Base-by-base conservation (phyloP, 1,140 invertebrate genomes). In the Hormaphis cornu region DNA sequence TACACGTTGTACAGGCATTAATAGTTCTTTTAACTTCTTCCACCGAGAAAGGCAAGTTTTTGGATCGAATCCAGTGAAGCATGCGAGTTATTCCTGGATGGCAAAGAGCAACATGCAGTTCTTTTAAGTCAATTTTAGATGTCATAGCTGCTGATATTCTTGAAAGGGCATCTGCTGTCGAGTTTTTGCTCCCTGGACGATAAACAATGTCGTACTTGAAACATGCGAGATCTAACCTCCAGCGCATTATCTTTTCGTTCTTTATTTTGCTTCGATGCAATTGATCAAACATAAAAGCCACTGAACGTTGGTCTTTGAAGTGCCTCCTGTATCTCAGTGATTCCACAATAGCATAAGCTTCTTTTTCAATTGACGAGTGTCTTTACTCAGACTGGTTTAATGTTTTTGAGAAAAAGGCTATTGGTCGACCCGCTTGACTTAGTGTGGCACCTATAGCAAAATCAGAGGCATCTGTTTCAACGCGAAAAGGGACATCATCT, bases 21-120 rank as follows among this genome's bases (percentile, higher is more conserved):
- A 70, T 72, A 74, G 56, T 69, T 73, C 75, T 71, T 10, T 48
- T 48, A 22, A 48, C 22, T 12, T 48, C 20, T 4, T 48, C 44
- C 20, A 48, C 22, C 22, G 1, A 48, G 18, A 44, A 44, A 16
- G n/a, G 5, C 20, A 18, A 18, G n/a, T 44, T 18, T 8, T 44
- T 73, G 42, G 16, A 48, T 22, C 69, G 42, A 10, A 72, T 48
- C 72, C 73, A 73, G 58, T 74, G 71, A 52, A 66, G 22, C 54
- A 75, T 72, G 26, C 16, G n/a, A 44, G 42, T 20, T 18, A 20
- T 71, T 54, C 73, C 75, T 12, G 73, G 73, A 53, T 77, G 72
- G 69, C 73, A 73, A 46, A 75, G 33, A 22, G 44, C n/a, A n/a
- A n/a, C n/a, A n/a, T n/a, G n/a, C n/a, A n/a, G 35, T n/a, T 72